Evolutionary conservation across 1,140 invertebrate species (phyloP).

Genomic region (Drosophila repleta): DNA sequence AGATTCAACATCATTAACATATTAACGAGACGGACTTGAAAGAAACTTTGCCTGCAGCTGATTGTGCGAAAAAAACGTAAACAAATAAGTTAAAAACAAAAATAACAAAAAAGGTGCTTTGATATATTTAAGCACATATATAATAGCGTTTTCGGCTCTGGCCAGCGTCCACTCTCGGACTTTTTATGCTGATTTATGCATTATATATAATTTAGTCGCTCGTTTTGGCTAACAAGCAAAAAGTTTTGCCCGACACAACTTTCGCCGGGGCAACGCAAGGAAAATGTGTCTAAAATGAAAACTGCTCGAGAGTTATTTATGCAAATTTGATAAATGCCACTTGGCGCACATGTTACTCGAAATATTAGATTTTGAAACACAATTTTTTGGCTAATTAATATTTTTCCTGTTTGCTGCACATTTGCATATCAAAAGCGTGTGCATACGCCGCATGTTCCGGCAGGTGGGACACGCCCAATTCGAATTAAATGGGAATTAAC

Average conservation of each 20-base stretch:
- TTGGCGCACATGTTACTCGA: conserved; percentile 18
- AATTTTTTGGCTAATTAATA: conserved; percentile 39
- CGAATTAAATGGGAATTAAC: conserved; percentile 56
- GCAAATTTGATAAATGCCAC: conserved; percentile 39
- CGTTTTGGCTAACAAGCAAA: conserved; percentile 36
- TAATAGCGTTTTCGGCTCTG: conserved; percentile 9
- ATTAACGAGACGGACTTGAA: conserved; percentile 39
- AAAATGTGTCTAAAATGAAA: conserved; percentile 31
- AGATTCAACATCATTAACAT: conserved; percentile 51
- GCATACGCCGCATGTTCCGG: conserved; percentile 6
- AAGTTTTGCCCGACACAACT: conserved; percentile 42
- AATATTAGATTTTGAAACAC: conserved; percentile 31
- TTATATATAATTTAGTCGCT: conserved; percentile 47
- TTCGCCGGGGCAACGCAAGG: conserved; percentile 17
- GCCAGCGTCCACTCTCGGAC: conserved; percentile 10
- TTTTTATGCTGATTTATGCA: conserved; percentile 49
- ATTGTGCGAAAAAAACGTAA: neutral
- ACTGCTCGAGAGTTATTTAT: conserved; percentile 55
- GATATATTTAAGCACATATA: conserved; percentile 22
- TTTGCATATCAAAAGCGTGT: conserved; percentile 61
- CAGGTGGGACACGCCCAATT: neutral
- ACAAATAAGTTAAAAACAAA: neutral
- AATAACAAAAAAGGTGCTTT: conserved; percentile 15
- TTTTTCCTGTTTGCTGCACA: conserved; percentile 22
- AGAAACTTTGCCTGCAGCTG: conserved; percentile 12